Conservation (phyloP, 23 tunicate species). For the Styela plicata region DNA sequence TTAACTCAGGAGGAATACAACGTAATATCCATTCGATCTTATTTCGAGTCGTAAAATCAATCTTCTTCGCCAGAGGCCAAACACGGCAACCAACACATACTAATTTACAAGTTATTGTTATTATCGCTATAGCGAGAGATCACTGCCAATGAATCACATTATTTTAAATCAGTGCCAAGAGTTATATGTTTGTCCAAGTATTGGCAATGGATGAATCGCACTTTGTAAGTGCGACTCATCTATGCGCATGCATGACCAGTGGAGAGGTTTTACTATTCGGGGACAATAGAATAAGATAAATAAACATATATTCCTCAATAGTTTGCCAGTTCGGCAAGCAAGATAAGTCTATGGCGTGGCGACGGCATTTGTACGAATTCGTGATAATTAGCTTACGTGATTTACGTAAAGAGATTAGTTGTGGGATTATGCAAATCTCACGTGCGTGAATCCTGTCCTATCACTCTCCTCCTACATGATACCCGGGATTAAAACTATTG, state of each 20-base stretch:
- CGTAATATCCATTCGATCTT: too few relatives aligned
- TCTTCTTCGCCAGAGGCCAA: background rate
- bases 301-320: background rate
- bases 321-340: background rate
- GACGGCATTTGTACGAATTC: background rate
- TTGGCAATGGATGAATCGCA: too few relatives aligned
- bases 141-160: background rate
- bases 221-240: too few relatives aligned
- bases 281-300: background rate
- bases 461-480: too few relatives aligned
- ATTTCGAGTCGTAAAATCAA: too few relatives aligned
- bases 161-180: too few relatives aligned
- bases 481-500: too few relatives aligned
- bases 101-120: background rate
- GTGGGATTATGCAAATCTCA: background rate
- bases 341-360: background rate
- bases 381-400: background rate
- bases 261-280: too few relatives aligned
- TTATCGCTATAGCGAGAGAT: too few relatives aligned
- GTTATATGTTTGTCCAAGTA: too few relatives aligned
- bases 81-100: background rate
- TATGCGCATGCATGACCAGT: too few relatives aligned
- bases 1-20: too few relatives aligned
- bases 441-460: background rate
- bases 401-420: background rate